Base-by-base conservation (phyloP, 1,140 invertebrate genomes). In the Oedothorax gibbosus region DNA sequence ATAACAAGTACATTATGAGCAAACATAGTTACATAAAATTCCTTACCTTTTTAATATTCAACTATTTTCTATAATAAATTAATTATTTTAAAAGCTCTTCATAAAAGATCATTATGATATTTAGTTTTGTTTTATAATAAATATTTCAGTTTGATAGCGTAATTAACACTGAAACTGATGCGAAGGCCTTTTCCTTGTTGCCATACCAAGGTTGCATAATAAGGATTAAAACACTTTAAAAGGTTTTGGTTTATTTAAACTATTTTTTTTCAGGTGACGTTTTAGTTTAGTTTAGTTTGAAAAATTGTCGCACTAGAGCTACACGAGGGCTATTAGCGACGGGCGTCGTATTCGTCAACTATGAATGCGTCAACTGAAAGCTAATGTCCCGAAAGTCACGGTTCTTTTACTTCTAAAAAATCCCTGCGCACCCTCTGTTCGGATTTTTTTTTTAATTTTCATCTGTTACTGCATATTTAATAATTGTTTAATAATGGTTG, bases 141-240 rank as follows among this genome's bases (percentile, higher is more conserved):
- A 71, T 35, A 71, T 71, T 71, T n/a, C 14, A 51, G 68, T 71
- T 71, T 53, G 68, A 71, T 71, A 71, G 68, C 49, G 53, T 51
- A 71, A 71, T 71, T 71, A 71, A 71, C 68, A 71, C 68, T 71
- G 68, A 71, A 71, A 71, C 68, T 71, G 15, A 71, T 51, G 68
- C 68, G 68, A 71, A 35, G 49, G 68, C 4, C 49, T 51, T 69
- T n/a, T n/a, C 2, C 50, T n/a, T 51, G 68, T 50, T 71, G 68
- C 68, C 68, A 71, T 51, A 71, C 49, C 8, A 7, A 51, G 51
- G 51, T n/a, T n/a, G n/a, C n/a, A 57, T 57, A 57, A 18, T 35
- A 35, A 66, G 49, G 49, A 18, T 66, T 18, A 21, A 18, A 21
- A 66, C 15, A 66, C 20, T 21, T 12, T 1, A 57, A 10, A 57